Evolutionary conservation across 2,888 invertebrate species (phyloP), one percentile per base, ranked within the genome.

Genomic region (Drosophila ustulata): DNA sequence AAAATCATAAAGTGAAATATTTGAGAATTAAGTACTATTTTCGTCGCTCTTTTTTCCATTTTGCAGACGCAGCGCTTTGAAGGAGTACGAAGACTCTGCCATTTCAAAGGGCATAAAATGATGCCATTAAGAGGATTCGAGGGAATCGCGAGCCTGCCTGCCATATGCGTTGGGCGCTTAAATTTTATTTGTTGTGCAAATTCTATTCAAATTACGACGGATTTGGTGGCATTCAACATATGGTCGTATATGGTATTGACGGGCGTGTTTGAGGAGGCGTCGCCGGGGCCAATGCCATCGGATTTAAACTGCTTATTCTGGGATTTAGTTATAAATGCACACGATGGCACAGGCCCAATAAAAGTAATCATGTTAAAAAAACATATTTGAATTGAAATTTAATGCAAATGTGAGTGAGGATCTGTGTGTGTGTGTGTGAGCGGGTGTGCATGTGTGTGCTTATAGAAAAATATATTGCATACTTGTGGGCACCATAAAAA

Each of bases 181-280:
- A 80, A 83, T 86, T 88, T 77, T 83, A 72, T 84, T 82, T 77
- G 71, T 68, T 82, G 69, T 72, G 70, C 75, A 82, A 82, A 88
- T 88, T 85, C 82, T 79, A 88, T 84, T 84, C 77, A 89, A 84
- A 88, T 89, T 85, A 77, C 80, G 59, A 64, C 34, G 77, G 80
- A 89, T 88, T 85, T 85, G 63, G 63, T 57, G 69, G 76, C 82
- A 84, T 82, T 79, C 85, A 85, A 82, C 86, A 89, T 89, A 88
- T 84, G 88, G 82, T 66, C 66, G 65, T 41, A 55, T 56, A 30
- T 47, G 53, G 13, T 52, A 45, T 43, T 25, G 28, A 23, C 28
- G 32, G 51, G 3, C 2, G n/a, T 28, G 13, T 30, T 32, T 9
- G 13, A 53, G 43, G 23, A 50, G 66, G 41, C 39, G 57, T 63